Evolutionary conservation across 2,797 vertebrate species (phyloP).

Genomic region (Eidolon dupreanum): DNA sequence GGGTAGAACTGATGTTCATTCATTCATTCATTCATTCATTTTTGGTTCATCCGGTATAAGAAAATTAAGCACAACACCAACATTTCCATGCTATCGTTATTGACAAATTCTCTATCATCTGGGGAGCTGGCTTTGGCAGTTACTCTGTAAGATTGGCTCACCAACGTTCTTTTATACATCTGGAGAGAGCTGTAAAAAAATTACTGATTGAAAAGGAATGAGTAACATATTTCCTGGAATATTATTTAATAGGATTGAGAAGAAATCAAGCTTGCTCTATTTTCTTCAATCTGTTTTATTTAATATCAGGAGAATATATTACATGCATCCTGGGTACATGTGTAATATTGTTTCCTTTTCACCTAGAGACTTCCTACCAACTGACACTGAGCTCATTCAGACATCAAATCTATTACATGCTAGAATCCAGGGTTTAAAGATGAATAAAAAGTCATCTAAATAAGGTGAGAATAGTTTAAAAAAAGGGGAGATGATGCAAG

Average conservation of each 20-base stretch:
- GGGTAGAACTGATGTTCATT: not conserved
- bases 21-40: not conserved
- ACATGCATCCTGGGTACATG: not conserved
- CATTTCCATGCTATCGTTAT: conserved; percentile 16
- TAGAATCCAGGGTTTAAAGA: not conserved
- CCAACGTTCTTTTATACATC: conserved; percentile 30
- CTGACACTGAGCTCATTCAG: conserved; percentile 1
- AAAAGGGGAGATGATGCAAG: not conserved
- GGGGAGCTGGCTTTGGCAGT: conserved; percentile 23
- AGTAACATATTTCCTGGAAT: not conserved
- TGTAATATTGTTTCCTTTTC: conserved; percentile 40
- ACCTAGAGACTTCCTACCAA: not conserved
- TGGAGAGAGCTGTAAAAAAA: conserved; percentile 13
- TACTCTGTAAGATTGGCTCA: not conserved
- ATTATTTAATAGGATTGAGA: not conserved
- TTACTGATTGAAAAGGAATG: conserved; percentile 5
- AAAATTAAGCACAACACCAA: conserved; percentile 50
- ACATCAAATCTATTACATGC: not conserved
- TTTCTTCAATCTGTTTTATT: conserved; percentile 34
- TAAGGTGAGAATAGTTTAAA: not conserved
- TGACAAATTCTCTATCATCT: conserved; percentile 8
- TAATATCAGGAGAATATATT: conserved; percentile 2
- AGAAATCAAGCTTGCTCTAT: not conserved
- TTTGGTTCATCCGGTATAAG: conserved; percentile 18
- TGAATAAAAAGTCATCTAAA: not conserved